Evolutionary conservation across 2,797 vertebrate species (phyloP).

Genomic region (Vireo griseus): DNA sequence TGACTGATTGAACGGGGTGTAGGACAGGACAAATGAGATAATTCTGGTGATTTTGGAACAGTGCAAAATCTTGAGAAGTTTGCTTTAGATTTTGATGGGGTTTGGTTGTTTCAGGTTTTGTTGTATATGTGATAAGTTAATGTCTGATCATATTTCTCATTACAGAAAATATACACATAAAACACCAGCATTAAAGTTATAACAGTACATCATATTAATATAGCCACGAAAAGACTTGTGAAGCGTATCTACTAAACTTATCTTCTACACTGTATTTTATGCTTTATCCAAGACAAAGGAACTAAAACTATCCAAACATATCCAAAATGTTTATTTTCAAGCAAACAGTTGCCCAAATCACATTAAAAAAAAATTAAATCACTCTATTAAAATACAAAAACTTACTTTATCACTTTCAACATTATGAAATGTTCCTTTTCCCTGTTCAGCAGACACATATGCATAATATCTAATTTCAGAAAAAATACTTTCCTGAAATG

Average conservation of each 20-base stretch:
- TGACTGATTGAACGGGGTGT: accelerated
- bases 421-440: not conserved
- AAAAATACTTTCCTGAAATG: not conserved
- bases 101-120: not conserved
- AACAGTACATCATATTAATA: not conserved
- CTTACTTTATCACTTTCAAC: not conserved
- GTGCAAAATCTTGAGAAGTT: not conserved
- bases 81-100: not conserved
- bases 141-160: not conserved
- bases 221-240: not conserved
- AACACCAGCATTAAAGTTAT: not conserved
- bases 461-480: not conserved
- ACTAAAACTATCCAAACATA: not conserved
- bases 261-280: not conserved
- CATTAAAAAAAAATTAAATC: not conserved
- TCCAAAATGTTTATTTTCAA: not conserved
- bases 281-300: not conserved
- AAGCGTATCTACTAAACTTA: not conserved
- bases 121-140: not conserved
- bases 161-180: not conserved
- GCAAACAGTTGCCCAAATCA: not conserved
- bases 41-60: not conserved
- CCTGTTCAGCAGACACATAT: not conserved
- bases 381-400: not conserved
- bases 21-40: not conserved